Percentiles rank a stretch among this genome's conserved stretches.
phyloP scores from a whole-genome alignment of 2,888 invertebrate genomes.

The Phoenoteleia sp. region DNA sequence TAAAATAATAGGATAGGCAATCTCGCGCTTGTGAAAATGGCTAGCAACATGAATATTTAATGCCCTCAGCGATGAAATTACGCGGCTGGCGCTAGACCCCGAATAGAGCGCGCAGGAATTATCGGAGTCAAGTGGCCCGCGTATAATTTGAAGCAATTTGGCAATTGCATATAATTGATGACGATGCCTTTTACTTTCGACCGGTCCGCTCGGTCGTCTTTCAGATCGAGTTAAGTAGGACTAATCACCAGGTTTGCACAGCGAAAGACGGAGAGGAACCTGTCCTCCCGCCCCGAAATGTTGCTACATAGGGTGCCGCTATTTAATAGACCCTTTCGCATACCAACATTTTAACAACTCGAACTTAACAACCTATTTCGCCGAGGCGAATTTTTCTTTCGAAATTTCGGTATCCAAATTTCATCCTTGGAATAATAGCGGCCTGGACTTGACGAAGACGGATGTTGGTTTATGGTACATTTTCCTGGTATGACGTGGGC shows the following conservation, averaged over 20 bases:
- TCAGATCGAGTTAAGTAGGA: constrained; percentile 82
- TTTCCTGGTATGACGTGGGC: constrained; percentile 8
- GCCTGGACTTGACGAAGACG: constrained; percentile 30
- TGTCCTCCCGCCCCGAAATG: constrained; percentile 60
- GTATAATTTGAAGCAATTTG: constrained; percentile 85
- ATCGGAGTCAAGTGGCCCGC: constrained; percentile 71
- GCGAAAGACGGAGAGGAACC: constrained; percentile 53
- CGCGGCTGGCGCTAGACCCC: constrained; percentile 29
- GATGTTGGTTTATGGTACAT: constrained; percentile 5
- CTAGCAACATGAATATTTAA: constrained; percentile 57
- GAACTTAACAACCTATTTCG: constrained; percentile 42
- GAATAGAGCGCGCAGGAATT: constrained; percentile 47
- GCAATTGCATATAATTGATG: constrained; percentile 86
- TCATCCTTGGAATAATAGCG: constrained; percentile 18
- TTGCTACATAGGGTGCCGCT: constrained; percentile 57
- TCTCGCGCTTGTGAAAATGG: constrained; percentile 46
- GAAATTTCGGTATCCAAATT: constrained; percentile 44
- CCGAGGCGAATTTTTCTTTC: constrained; percentile 39
- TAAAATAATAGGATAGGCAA: constrained; percentile 48
- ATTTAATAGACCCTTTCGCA: constrained; percentile 61
- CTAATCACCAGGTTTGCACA: constrained; percentile 83
- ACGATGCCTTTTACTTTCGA: constrained; percentile 83
- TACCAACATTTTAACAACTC: constrained; percentile 55
- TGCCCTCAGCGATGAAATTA: constrained; percentile 40
- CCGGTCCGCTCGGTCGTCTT: constrained; percentile 73